These are phyloP conservation scores for Oreochromis mossambicus DNA, from an alignment of 2,797 vertebrate species.

Conservation along the genomic window DNA sequence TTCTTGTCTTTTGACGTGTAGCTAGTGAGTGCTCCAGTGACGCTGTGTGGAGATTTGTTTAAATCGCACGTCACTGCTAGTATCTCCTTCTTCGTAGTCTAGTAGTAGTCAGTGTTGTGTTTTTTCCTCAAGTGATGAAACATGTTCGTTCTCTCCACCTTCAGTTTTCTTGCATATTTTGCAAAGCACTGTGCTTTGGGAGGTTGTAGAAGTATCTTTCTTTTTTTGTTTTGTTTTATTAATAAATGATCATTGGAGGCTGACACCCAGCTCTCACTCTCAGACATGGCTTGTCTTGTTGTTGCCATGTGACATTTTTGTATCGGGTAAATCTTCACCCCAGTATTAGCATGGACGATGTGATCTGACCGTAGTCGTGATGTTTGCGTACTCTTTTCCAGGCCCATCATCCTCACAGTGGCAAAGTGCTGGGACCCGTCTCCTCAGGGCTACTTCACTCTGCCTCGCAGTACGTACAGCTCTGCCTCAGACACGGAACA, in stretches of 20 bases:
- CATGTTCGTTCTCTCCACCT: neutral
- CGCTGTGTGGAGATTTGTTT: neutral
- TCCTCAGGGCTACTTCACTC: conserved; percentile 91
- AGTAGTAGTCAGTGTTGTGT: neutral
- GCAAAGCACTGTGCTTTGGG: neutral
- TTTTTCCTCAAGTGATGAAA: neutral
- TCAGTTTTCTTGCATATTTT: neutral
- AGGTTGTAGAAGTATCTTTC: neutral
- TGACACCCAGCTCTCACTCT: neutral
- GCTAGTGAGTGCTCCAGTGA: fast-evolving
- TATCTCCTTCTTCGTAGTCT: neutral
- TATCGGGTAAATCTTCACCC: neutral
- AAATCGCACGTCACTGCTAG: neutral
- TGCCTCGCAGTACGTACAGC: conserved; percentile 85
- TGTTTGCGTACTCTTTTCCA: conserved; percentile 20
- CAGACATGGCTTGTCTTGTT: neutral
- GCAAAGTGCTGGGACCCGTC: conserved; percentile 94
- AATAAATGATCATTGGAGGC: neutral
- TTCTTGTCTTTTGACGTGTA: neutral
- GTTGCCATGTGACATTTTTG: neutral
- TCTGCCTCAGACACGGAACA: neutral
- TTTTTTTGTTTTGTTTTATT: neutral
- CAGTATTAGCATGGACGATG: neutral
- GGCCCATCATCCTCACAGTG: conserved; percentile 90
- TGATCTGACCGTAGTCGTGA: neutral